A percentile compares a stretch with the other conserved stretches of the same genome.
phyloP scores from a whole-genome alignment of 2,888 invertebrate species.

The Acleris emargana region DNA sequence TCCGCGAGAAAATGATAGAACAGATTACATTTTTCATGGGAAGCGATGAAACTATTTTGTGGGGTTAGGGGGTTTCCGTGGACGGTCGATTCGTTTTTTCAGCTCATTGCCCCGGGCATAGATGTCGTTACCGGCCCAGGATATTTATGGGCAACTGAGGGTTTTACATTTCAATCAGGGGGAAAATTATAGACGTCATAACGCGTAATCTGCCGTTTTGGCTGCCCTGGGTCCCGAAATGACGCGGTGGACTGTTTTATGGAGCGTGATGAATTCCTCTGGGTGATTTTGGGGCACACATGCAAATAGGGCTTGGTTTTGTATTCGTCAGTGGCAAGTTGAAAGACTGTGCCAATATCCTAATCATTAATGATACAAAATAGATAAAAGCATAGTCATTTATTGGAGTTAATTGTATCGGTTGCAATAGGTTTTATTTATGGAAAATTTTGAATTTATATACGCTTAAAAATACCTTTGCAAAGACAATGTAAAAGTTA shows the following conservation, averaged over 20 bases:
- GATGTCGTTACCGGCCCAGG: slow-evolving; percentile 71
- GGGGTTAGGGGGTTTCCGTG: slow-evolving; percentile 50
- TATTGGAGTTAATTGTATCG: no score
- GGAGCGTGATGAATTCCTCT: not conserved
- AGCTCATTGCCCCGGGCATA: slow-evolving; percentile 73
- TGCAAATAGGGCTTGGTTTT: no score
- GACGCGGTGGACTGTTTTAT: slow-evolving; percentile 26
- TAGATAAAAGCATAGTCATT: no score
- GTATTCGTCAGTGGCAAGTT: no score
- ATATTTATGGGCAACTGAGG: slow-evolving; percentile 70
- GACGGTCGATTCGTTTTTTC: slow-evolving; percentile 67
- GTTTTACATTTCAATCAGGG: slow-evolving; percentile 73
- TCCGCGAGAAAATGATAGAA: slow-evolving; percentile 58
- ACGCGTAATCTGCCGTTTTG: slow-evolving; percentile 28
- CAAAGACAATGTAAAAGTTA: no score
- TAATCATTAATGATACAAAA: no score
- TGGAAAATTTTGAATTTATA: no score
- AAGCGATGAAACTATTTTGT: slow-evolving; percentile 59
- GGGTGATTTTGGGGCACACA: no score
- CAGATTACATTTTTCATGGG: slow-evolving; percentile 66
- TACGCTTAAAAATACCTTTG: no score
- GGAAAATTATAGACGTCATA: slow-evolving; percentile 36
- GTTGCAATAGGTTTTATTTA: no score
- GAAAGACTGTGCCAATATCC: no score
- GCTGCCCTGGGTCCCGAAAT: slow-evolving; percentile 4